These are phyloP conservation scores for Drosophila pseudotakahashii DNA, from an alignment of 2,888 invertebrate genomes.

Conservation along the genomic window DNA sequence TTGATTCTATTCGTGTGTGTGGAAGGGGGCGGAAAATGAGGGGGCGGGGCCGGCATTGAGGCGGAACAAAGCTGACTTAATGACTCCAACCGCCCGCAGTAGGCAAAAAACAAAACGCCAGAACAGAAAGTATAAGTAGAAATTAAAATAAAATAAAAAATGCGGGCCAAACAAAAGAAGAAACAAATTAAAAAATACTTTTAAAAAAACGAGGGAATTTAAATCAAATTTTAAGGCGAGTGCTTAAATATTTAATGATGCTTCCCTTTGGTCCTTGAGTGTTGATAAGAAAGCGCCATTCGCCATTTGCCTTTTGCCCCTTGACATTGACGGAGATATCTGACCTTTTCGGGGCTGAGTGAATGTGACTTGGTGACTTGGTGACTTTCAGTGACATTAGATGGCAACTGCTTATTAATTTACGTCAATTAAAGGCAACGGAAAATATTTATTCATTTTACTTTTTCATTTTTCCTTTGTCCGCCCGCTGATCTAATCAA, in stretches of 20 bases:
- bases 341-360: constrained; percentile 36
- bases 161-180: constrained; percentile 22
- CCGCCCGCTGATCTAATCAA: constrained; percentile 46
- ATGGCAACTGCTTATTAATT: constrained; percentile 46
- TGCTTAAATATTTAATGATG: constrained; percentile 19
- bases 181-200: constrained; percentile 68
- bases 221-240: constrained; percentile 55
- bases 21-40: background rate
- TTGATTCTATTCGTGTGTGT: constrained; percentile 50
- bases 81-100: constrained; percentile 60
- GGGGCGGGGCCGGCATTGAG: constrained; percentile 56
- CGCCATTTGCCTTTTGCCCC: background rate
- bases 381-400: constrained; percentile 47
- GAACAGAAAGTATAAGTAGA: constrained; percentile 28
- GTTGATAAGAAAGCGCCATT: constrained; percentile 5
- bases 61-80: constrained; percentile 74
- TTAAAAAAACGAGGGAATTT: constrained; percentile 50
- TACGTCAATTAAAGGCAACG: constrained; percentile 45
- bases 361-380: constrained; percentile 29
- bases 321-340: constrained; percentile 32
- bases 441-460: constrained; percentile 44
- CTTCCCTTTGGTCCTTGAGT: constrained; percentile 13
- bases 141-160: constrained; percentile 33
- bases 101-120: constrained; percentile 10
- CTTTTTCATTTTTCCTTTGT: constrained; percentile 29